A percentile compares a stretch with the other conserved stretches of the same genome.
phyloP scores from a whole-genome alignment of 2,888 invertebrate genomes.

The Cepaea hortensis region DNA sequence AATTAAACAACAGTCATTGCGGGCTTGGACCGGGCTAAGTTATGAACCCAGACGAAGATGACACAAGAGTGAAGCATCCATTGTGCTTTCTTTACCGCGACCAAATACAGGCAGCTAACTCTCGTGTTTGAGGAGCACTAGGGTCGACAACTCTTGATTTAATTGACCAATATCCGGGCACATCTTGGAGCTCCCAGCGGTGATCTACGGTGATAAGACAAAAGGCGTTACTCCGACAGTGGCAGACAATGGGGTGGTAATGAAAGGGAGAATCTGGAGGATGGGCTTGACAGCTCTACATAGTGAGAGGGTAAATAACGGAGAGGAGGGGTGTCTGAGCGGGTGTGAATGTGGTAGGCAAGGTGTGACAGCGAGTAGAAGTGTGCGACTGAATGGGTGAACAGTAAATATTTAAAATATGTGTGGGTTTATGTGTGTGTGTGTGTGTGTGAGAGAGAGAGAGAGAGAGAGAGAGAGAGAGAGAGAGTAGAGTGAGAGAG shows the following conservation, averaged over 20 bases:
- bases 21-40: background rate
- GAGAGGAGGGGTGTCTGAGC: background rate
- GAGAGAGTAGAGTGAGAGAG: background rate
- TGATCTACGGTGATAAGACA: background rate
- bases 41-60: background rate
- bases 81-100: background rate
- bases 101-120: background rate
- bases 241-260: background rate
- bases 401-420: no score
- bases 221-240: background rate
- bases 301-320: background rate
- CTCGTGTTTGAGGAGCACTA: background rate
- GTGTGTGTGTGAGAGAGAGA: no score
- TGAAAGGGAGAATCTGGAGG: background rate
- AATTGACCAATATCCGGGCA: constrained; percentile 23
- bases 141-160: background rate
- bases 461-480: no score
- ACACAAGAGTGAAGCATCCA: background rate
- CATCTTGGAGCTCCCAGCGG: background rate
- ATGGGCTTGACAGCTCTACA: background rate
- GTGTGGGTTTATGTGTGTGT: no score
- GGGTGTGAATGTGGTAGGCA: no score
- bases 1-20: background rate
- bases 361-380: no score
- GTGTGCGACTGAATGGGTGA: no score